Evolutionary conservation across 1,140 invertebrate genomes (phyloP), one percentile per base, ranked within the genome.

Genomic region (Phthorimaea operculella): DNA sequence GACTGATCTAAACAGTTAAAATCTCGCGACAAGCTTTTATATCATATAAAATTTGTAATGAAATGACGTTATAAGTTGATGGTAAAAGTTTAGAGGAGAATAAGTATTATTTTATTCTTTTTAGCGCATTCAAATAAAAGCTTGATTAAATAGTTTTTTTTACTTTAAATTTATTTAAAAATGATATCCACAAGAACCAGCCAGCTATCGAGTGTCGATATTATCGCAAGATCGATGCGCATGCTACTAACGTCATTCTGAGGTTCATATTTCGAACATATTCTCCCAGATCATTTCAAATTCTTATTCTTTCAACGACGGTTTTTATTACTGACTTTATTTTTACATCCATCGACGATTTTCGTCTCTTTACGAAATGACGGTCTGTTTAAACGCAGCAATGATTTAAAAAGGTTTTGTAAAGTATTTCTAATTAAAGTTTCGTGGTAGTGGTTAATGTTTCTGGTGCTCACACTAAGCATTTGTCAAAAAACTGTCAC

Each of bases 401-500:
- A 39, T 39, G 36, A 4, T 9, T 10, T 9, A 39, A n/a, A 39
- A 12, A 12, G 36, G 2, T 12, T 39, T 39, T 9, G 8, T 39
- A 39, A 1, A 12, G 36, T 28, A 4, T 2, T 1, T 10, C 10
- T 39, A 39, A 39, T 39, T 4, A 39, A 39, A n/a, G 10, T 10
- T 5, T 39, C 10, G 10, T 39, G 36, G 36, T 39, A 39, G 10
- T n/a, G 36, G 36, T 4, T 39, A 39, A 39, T 39, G 36, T 39
- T 39, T 28, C 10, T 39, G 36, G 10, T 4, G 36, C 10, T 10
- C n/a, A 39, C 36, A 39, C 51, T 36, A 33, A 54, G 56, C 54
- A 60, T 57, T 54, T 54, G 59, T 60, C 53, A 55, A 57, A 12
- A 57, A 17, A 34, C 54, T 55, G 57, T 51, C 55, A 42, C 33